Evolutionary conservation across 1,140 invertebrate genomes (phyloP).

Genomic region (Eumeta japonica): DNA sequence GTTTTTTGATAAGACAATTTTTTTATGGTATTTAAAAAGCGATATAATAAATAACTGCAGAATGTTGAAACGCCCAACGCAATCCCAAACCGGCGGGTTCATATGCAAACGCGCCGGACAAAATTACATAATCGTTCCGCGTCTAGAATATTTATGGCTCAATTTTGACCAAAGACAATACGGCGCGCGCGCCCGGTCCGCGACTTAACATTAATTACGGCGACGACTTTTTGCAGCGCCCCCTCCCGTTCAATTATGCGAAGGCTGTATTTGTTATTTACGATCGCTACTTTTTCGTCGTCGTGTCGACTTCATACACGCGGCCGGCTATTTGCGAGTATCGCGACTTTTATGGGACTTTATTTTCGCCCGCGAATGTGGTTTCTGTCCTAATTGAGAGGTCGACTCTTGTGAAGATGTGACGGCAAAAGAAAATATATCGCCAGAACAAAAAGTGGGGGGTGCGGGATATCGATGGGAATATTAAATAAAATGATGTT

Average conservation of each 20-base stretch:
- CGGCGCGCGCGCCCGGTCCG: conserved; percentile 3
- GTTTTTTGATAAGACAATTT: too few relatives aligned
- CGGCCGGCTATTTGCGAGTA: neutral
- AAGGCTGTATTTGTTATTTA: conserved; percentile 39
- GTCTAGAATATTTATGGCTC: conserved; percentile 44
- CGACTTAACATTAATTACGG: conserved; percentile 28
- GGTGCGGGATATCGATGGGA: too few relatives aligned
- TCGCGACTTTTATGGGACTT: neutral
- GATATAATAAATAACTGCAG: too few relatives aligned
- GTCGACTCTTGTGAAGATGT: too few relatives aligned
- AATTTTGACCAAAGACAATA: conserved; percentile 31
- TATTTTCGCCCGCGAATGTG: too few relatives aligned
- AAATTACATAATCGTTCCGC: conserved; percentile 35
- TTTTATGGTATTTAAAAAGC: too few relatives aligned
- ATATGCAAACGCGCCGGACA: conserved; percentile 19
- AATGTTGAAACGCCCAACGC: too few relatives aligned
- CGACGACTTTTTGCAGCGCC: conserved; percentile 25
- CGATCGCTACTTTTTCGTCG: conserved; percentile 35
- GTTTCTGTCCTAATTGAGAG: too few relatives aligned
- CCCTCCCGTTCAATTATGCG: conserved; percentile 17
- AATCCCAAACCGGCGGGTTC: too few relatives aligned
- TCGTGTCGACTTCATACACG: conserved; percentile 25
- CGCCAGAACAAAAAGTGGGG: too few relatives aligned
- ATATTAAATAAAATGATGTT: too few relatives aligned
- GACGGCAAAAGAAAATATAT: too few relatives aligned